Conservation (phyloP, 1,140 invertebrate species). For the Pygmarrhopalites habei region DNA sequence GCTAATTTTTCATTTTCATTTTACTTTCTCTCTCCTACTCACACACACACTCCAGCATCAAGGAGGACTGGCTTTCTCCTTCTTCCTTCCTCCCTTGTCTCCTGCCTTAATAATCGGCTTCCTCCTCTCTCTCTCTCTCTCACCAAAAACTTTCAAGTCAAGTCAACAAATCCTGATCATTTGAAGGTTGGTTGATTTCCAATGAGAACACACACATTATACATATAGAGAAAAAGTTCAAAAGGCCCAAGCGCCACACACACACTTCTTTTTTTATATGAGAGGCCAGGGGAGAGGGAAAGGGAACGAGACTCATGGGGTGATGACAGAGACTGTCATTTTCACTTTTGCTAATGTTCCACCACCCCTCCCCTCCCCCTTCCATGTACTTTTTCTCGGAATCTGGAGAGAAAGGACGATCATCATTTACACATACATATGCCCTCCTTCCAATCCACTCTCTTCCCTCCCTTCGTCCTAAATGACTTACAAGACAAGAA, state of each 20-base stretch:
- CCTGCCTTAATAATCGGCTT: background rate
- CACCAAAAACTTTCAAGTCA: background rate
- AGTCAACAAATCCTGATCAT: conserved; percentile 13
- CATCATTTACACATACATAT: background rate
- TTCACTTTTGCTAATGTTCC: conserved; percentile 13
- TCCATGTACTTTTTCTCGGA: background rate
- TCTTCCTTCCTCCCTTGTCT: background rate
- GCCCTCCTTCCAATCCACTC: too few relatives aligned
- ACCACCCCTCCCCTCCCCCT: background rate
- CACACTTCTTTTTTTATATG: too few relatives aligned
- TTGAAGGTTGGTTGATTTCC: conserved; percentile 4
- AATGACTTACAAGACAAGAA: too few relatives aligned
- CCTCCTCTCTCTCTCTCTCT: background rate
- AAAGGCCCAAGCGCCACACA: too few relatives aligned
- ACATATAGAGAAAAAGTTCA: too few relatives aligned
- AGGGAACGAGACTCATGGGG: background rate
- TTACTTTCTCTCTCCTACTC: background rate
- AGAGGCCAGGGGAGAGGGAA: too few relatives aligned
- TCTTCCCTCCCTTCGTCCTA: too few relatives aligned
- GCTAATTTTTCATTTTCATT: conserved; percentile 21
- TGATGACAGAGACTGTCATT: conserved; percentile 24
- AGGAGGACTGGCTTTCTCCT: too few relatives aligned
- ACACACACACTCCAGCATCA: background rate
- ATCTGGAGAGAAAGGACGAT: too few relatives aligned
- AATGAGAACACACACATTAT: background rate